Conservation (phyloP, 2,797 vertebrate genomes). For the Alosa sapidissima region DNA sequence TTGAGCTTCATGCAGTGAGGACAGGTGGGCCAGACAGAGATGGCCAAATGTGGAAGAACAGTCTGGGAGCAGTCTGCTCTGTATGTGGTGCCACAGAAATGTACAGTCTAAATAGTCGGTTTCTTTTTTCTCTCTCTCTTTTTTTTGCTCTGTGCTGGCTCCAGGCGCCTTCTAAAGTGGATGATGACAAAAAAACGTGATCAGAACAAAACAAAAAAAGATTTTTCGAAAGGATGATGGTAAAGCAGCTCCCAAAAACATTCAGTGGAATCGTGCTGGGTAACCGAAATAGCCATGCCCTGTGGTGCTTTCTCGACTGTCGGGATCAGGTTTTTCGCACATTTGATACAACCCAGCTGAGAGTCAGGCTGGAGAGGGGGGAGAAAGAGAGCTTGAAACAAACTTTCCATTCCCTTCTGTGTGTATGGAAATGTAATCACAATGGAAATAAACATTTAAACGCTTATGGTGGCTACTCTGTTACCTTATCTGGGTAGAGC, state of each 20-base stretch:
- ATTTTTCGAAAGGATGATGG: background rate
- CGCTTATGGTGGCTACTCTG: conserved; percentile 29
- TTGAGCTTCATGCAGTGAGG: background rate
- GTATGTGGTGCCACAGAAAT: background rate
- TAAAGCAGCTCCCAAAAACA: conserved; percentile 31
- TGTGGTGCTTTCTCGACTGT: conserved; percentile 29
- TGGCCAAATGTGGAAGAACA: background rate
- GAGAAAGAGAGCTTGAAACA: conserved; percentile 33
- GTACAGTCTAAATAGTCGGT: background rate
- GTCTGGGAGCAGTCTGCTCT: background rate
- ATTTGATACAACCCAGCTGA: conserved; percentile 50
- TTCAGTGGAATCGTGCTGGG: conserved; percentile 37
- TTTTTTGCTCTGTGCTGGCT: background rate
- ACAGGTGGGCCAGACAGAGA: background rate
- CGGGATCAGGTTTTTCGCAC: conserved; percentile 49
- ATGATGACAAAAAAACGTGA: conserved; percentile 30
- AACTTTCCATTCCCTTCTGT: conserved; percentile 49
- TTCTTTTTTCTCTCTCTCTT: too few relatives aligned
- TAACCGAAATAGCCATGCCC: conserved; percentile 44
- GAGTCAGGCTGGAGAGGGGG: conserved; percentile 26
- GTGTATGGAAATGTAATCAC: conserved; percentile 52
- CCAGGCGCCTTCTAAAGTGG: background rate
- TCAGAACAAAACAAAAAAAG: background rate
- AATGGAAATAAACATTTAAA: conserved; percentile 59
- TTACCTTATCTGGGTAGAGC: conserved; percentile 40